A percentile compares a stretch with the other conserved stretches of the same genome.
Conservation (phyloP, 1,140 invertebrate species). For the Fopius arisanus region DNA sequence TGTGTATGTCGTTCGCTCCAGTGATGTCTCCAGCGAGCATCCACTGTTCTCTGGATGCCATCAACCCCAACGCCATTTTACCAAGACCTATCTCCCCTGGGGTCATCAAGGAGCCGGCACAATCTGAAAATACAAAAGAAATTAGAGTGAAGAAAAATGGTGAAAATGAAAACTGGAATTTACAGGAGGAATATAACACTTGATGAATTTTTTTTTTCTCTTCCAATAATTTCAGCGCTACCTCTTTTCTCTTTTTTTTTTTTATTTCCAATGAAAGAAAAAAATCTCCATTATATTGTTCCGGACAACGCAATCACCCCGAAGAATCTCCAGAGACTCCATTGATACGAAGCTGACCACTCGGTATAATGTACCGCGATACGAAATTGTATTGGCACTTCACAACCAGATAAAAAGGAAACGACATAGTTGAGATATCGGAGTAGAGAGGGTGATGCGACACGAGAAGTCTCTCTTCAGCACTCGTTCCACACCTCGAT, state of each 20-base stretch:
- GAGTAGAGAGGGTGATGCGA: not conserved
- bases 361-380: not conserved
- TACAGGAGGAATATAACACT: too few species aligned
- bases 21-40: not conserved
- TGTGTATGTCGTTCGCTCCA: not conserved
- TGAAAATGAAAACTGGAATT: too few species aligned
- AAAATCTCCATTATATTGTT: not conserved
- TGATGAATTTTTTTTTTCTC: too few species aligned
- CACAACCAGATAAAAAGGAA: not conserved
- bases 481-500: slow-evolving; percentile 25
- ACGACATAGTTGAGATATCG: not conserved
- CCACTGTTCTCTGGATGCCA: not conserved
- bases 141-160: not conserved
- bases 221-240: too few species aligned
- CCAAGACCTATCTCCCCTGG: not conserved
- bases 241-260: too few species aligned
- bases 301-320: not conserved
- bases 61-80: not conserved
- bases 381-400: not conserved
- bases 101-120: too few species aligned
- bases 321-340: slow-evolving; percentile 9
- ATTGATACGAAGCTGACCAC: not conserved
- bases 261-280: too few species aligned
- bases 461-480: not conserved
- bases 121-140: not conserved